phyloP scores from a whole-genome alignment of 1,140 invertebrate genomes.

The Aphaenogaster rudis region DNA sequence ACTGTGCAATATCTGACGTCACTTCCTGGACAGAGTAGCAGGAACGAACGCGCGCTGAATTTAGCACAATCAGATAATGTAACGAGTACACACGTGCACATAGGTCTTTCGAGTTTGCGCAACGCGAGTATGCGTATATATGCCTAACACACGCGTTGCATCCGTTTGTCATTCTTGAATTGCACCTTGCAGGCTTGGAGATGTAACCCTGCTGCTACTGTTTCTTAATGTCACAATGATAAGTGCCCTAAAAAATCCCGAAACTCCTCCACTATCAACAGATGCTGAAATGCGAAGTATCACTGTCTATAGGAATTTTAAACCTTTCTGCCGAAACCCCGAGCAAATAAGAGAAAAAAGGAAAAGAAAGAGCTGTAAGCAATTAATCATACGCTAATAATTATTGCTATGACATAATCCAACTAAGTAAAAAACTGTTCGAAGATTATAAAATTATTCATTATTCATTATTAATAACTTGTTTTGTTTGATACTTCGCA shows the following conservation, averaged over 20 bases:
- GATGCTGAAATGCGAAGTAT: background rate
- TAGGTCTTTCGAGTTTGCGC: constrained; percentile 65
- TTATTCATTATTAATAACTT: constrained; percentile 25
- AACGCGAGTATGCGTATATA: constrained; percentile 10
- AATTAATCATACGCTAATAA: background rate
- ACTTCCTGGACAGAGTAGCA: constrained; percentile 70
- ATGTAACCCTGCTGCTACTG: background rate
- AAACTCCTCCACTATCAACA: background rate
- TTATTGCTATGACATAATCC: background rate
- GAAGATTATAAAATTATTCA: background rate
- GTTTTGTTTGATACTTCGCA: background rate
- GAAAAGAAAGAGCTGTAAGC: background rate
- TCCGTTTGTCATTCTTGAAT: constrained; percentile 48
- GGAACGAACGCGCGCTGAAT: constrained; percentile 70
- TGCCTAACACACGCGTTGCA: background rate
- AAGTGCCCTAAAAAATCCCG: background rate
- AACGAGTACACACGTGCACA: constrained; percentile 39
- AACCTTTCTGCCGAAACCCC: background rate
- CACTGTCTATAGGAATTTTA: background rate
- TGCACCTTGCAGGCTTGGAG: background rate
- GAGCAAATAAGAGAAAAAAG: background rate
- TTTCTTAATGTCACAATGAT: background rate
- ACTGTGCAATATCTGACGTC: constrained; percentile 69
- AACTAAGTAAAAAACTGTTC: background rate
- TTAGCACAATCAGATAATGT: constrained; percentile 77